Evolutionary conservation across 2,888 invertebrate species (phyloP), one percentile per base, ranked within the genome.

Genomic region (Disparrhopalites patrizii): DNA sequence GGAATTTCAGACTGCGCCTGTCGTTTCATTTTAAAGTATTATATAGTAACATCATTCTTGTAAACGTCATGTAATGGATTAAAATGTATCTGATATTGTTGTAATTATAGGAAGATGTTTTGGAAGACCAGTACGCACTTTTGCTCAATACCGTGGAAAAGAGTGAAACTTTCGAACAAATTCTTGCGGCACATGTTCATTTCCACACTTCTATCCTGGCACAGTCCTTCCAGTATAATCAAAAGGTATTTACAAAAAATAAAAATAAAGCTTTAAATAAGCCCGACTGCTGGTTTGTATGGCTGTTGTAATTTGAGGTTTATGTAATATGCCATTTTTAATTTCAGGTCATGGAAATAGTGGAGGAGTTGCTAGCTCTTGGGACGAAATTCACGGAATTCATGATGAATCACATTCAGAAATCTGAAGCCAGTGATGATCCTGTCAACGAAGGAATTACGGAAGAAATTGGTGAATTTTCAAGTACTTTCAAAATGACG

Each of bases 101-200:
- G 43, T 43, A 18, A n/a, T 58, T 56, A 15, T 23, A 70, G 69
- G 75, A 74, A 51, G 75, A 75, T 62, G 75, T 75, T 1, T 47
- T 75, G 18, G 75, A 73, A 62, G 73, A 63, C 61, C 73, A 75
- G 51, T 75, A 69, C 54, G 31, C 31, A 0, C 72, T 72, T 40
- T 62, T 75, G 10, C 61, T 62, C 8, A 66, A 60, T 13, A 65
- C 67, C 10, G 60, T 75, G 3, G 69, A 70, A 27, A 73, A 73
- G 52, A 75, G 75, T 66, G 72, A 71, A 56, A 73, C 73, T 27
- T 75, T 75, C 68, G 75, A 75, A 23, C 70, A 75, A 25, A 73
- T 75, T 38, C 56, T 71, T 31, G 38, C 67, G 4, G 71, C 73
- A 18, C 73, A 73, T 63, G 66, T 58, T 5, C 67, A 61, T 15